phyloP scores from a whole-genome alignment of 2,113 vertebrate species.

The Nyctibius bracteatus region DNA sequence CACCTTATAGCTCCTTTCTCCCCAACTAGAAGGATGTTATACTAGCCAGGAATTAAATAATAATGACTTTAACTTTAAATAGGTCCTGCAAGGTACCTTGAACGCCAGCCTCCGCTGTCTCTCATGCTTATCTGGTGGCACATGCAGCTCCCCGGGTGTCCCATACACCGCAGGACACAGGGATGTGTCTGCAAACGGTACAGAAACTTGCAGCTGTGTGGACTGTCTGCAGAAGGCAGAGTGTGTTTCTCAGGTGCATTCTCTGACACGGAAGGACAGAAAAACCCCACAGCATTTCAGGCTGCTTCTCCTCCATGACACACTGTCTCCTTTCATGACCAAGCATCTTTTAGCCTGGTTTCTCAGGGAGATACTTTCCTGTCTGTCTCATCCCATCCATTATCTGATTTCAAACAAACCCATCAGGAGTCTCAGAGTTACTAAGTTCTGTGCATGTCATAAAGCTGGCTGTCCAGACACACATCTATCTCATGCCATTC shows the following conservation, averaged over 20 bases:
- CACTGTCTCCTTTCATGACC: background rate
- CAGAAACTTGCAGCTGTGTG: fast-evolving
- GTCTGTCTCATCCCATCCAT: background rate
- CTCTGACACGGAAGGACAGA: background rate
- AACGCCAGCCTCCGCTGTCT: background rate
- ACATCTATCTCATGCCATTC: background rate
- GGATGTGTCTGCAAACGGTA: background rate
- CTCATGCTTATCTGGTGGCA: fast-evolving
- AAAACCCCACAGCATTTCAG: background rate
- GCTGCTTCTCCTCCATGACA: background rate
- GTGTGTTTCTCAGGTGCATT: background rate
- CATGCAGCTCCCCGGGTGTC: background rate
- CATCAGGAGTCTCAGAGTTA: background rate
- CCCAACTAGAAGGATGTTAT: background rate
- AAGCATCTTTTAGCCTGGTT: background rate
- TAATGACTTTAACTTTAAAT: background rate
- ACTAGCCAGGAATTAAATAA: background rate
- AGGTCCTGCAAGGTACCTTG: background rate
- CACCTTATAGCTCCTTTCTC: background rate
- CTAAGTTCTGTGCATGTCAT: background rate
- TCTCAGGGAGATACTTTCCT: background rate
- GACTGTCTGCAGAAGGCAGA: background rate
- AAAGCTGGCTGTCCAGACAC: background rate
- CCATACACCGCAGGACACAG: fast-evolving
- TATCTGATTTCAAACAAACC: background rate